Evolutionary conservation across 2,888 invertebrate genomes (phyloP).

Genomic region (Eristalis arbustorum): DNA sequence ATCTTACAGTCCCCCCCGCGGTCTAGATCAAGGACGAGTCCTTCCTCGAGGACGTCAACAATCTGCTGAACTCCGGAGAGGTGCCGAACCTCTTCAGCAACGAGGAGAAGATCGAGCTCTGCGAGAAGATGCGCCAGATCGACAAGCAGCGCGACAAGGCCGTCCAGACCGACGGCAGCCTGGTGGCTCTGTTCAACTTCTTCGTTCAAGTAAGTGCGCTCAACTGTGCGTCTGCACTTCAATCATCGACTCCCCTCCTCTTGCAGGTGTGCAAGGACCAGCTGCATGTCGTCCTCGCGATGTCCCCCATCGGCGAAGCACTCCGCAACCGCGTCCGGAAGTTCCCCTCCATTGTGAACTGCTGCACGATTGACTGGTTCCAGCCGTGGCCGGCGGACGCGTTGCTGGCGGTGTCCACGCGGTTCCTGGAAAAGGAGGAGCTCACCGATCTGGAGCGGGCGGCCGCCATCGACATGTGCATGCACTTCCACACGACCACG

Average conservation of each 20-base stretch:
- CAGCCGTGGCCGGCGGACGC: slow-evolving; percentile 98
- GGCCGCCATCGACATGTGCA: slow-evolving; percentile 93
- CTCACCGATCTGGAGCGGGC: slow-evolving; percentile 86
- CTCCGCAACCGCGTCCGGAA: slow-evolving; percentile 91
- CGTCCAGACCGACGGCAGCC: slow-evolving; percentile 94
- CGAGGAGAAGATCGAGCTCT: slow-evolving; percentile 94
- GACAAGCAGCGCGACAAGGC: slow-evolving; percentile 93
- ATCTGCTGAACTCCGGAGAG: slow-evolving; percentile 95
- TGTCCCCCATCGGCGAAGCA: slow-evolving; percentile 94
- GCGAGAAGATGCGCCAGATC: slow-evolving; percentile 95
- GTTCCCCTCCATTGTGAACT: slow-evolving; percentile 95
- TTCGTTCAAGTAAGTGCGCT: slow-evolving; percentile 83
- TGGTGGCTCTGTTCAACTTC: slow-evolving; percentile 93
- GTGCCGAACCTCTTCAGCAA: slow-evolving; percentile 93
- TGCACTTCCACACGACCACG: slow-evolving; percentile 93
- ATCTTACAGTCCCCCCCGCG: background rate
- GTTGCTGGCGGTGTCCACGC: slow-evolving; percentile 91
- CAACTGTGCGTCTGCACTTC: background rate
- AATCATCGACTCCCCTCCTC: background rate
- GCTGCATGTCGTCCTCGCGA: slow-evolving; percentile 92
- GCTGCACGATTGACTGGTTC: slow-evolving; percentile 98
- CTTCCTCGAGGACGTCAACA: slow-evolving; percentile 95
- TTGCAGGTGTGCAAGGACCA: slow-evolving; percentile 91
- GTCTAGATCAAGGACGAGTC: slow-evolving; percentile 93
- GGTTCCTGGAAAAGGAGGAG: slow-evolving; percentile 90